Evolutionary conservation across 1,140 invertebrate genomes (phyloP).

Genomic region (Coelopa frigida): DNA sequence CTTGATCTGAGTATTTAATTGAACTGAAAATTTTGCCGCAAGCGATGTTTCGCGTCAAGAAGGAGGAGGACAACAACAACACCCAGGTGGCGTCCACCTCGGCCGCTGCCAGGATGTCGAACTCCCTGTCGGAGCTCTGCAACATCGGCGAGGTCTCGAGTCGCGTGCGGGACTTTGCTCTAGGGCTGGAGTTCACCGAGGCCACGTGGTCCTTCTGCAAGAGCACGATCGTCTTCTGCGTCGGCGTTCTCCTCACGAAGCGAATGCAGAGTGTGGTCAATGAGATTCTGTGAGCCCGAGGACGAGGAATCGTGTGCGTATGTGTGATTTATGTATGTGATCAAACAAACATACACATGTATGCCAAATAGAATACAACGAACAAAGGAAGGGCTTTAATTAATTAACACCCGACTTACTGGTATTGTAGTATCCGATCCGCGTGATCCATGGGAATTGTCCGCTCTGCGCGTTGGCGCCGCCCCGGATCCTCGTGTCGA

Average conservation of each 20-base stretch:
- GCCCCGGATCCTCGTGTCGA: background rate
- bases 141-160: background rate
- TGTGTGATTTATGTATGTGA: too few species aligned
- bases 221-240: constrained; percentile 20
- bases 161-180: constrained; percentile 2
- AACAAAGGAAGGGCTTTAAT: too few species aligned
- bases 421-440: constrained; percentile 53
- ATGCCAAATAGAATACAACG: background rate
- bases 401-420: constrained; percentile 16
- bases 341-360: too few species aligned
- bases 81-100: too few species aligned
- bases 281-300: constrained; percentile 4
- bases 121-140: background rate
- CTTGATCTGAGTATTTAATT: too few species aligned
- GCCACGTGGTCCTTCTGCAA: constrained; percentile 12
- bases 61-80: too few species aligned
- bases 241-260: constrained; percentile 18
- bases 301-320: background rate
- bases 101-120: too few species aligned
- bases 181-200: constrained; percentile 13
- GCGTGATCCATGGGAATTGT: constrained; percentile 61
- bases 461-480: constrained; percentile 47
- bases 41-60: too few species aligned
- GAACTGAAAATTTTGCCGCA: too few species aligned
- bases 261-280: constrained; percentile 6